phyloP scores from a whole-genome alignment of 92 coral and sea anemone genomes.

The Porites cylindrica region DNA sequence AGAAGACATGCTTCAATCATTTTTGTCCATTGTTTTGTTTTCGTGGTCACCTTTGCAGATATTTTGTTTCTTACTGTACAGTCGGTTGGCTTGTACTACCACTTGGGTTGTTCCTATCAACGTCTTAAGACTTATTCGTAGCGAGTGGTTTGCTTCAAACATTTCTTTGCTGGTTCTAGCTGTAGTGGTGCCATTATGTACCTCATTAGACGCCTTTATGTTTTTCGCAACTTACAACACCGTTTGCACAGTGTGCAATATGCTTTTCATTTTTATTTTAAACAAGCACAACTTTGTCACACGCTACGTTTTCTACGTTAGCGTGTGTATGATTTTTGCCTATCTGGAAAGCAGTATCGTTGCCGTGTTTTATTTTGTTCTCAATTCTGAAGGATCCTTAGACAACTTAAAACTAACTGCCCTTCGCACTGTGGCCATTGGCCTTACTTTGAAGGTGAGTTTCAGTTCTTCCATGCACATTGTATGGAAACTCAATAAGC shows the following conservation, averaged over 20 bases:
- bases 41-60: neutral
- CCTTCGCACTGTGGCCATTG: neutral
- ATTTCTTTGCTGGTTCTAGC: neutral
- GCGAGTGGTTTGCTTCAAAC: neutral
- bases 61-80: constrained; percentile 3
- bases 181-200: neutral
- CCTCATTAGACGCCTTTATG: neutral
- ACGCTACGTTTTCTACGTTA: neutral
- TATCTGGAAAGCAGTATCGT: neutral
- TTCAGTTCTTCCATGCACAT: neutral
- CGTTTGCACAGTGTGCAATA: neutral
- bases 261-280: neutral
- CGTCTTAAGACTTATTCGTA: neutral
- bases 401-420: neutral
- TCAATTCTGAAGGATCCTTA: neutral
- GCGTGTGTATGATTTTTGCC: neutral
- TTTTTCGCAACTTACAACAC: neutral
- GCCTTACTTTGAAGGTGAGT: neutral
- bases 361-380: neutral
- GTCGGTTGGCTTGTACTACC: neutral
- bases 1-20: too few species aligned
- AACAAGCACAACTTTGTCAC: neutral
- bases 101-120: neutral
- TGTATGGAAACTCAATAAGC: neutral
- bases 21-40: neutral